These are phyloP conservation scores for Deroplatys truncata DNA, from an alignment of 2,888 invertebrate species.

Conservation along the genomic window DNA sequence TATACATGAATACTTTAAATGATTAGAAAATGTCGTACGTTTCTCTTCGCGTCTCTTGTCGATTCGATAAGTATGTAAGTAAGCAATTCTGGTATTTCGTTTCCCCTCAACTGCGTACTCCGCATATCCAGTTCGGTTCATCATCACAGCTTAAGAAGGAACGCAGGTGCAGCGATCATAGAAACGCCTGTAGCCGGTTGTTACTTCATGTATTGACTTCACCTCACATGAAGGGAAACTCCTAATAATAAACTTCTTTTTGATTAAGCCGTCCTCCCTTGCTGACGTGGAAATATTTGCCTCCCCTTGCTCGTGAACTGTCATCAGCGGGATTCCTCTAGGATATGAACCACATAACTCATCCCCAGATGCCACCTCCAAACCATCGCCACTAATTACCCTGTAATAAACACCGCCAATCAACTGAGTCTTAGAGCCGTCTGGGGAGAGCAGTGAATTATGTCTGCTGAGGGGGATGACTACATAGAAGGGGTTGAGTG, in stretches of 20 bases:
- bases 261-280: background rate
- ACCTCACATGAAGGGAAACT: background rate
- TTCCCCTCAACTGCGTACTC: too few relatives aligned
- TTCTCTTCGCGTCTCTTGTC: too few relatives aligned
- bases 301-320: background rate
- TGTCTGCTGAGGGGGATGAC: slow-evolving; percentile 1
- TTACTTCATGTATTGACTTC: background rate
- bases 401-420: slow-evolving; percentile 26
- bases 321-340: slow-evolving; percentile 13
- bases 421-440: slow-evolving; percentile 21
- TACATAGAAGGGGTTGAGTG: background rate
- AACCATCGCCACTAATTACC: slow-evolving; percentile 22
- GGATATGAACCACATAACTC: slow-evolving; percentile 16
- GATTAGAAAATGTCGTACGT: too few relatives aligned
- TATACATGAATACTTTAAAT: too few relatives aligned
- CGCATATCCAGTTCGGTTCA: too few relatives aligned
- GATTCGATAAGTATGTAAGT: too few relatives aligned
- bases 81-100: too few relatives aligned
- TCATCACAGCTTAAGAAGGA: too few relatives aligned
- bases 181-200: too few relatives aligned
- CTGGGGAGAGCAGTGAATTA: slow-evolving; percentile 14
- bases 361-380: slow-evolving; percentile 14
- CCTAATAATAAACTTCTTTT: background rate
- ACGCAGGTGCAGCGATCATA: too few relatives aligned
- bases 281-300: background rate